phyloP scores from a whole-genome alignment of 2,797 vertebrate species.

The Gallinago solitaria region DNA sequence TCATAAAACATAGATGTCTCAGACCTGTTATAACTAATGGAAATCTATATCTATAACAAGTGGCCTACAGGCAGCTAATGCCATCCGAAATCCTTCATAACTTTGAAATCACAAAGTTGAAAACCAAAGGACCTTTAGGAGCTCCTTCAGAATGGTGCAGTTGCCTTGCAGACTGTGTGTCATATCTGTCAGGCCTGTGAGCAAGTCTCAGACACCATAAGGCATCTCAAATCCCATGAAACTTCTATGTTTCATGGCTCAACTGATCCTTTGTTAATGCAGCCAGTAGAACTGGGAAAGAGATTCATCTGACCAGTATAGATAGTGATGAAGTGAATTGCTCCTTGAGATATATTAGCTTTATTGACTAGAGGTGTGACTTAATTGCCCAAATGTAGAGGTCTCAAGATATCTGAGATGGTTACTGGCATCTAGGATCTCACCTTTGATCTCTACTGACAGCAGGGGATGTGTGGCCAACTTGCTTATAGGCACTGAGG shows the following conservation, averaged over 20 bases:
- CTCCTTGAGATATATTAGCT: neutral
- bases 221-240: neutral
- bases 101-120: neutral
- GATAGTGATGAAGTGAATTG: neutral
- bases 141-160: rapidly evolving
- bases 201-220: rapidly evolving
- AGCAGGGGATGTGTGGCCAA: neutral
- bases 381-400: neutral
- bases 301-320: neutral
- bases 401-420: neutral
- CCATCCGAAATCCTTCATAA: neutral
- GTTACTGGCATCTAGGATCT: neutral
- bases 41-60: neutral
- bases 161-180: neutral
- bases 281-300: neutral
- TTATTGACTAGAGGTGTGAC: neutral
- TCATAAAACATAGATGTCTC: rapidly evolving
- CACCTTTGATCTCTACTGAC: neutral
- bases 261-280: neutral
- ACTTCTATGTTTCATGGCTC: neutral
- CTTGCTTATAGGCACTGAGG: neutral
- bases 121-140: neutral
- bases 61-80: neutral
- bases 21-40: rapidly evolving
- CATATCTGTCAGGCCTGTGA: neutral